A percentile compares a stretch with the other conserved stretches of the same genome.
phyloP scores from a whole-genome alignment of 2,113 vertebrate genomes.

The Gadus macrocephalus region DNA sequence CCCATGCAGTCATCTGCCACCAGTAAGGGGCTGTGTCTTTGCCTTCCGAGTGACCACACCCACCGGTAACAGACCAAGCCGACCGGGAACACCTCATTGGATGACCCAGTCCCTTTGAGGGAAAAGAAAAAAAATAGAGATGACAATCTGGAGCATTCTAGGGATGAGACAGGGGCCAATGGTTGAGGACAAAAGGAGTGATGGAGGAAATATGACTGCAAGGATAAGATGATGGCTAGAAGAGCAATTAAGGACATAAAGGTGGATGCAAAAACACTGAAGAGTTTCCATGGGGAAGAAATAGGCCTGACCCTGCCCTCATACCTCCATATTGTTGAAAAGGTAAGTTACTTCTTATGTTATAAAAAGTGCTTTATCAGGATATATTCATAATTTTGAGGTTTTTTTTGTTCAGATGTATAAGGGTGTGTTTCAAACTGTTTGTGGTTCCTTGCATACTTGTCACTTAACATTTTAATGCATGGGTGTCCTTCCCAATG shows the following conservation, averaged over 20 bases:
- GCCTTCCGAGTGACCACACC: slow-evolving; percentile 60
- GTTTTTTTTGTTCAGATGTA: no score
- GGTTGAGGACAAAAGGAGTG: slow-evolving; percentile 7
- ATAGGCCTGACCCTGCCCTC: slow-evolving; percentile 4
- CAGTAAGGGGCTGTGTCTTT: neutral
- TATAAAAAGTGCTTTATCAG: neutral
- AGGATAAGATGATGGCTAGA: no score
- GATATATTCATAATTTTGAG: no score
- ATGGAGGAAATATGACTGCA: neutral
- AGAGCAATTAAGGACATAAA: neutral
- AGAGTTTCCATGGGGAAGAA: neutral
- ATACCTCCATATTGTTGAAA: slow-evolving; percentile 10
- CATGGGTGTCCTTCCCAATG: no score
- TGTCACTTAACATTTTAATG: no score
- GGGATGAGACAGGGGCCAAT: slow-evolving; percentile 11
- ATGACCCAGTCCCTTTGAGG: neutral
- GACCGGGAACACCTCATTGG: slow-evolving; percentile 10
- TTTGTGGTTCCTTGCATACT: no score
- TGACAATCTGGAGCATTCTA: neutral
- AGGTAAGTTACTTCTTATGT: slow-evolving; percentile 70
- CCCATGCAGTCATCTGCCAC: no score
- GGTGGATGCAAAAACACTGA: neutral
- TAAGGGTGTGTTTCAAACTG: no score
- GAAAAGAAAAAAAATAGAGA: no score
- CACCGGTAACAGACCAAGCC: slow-evolving; percentile 41